Percentiles rank a stretch among this genome's conserved stretches.
phyloP scores from a whole-genome alignment of 2,888 invertebrate species.

The Drosophila lutescens region DNA sequence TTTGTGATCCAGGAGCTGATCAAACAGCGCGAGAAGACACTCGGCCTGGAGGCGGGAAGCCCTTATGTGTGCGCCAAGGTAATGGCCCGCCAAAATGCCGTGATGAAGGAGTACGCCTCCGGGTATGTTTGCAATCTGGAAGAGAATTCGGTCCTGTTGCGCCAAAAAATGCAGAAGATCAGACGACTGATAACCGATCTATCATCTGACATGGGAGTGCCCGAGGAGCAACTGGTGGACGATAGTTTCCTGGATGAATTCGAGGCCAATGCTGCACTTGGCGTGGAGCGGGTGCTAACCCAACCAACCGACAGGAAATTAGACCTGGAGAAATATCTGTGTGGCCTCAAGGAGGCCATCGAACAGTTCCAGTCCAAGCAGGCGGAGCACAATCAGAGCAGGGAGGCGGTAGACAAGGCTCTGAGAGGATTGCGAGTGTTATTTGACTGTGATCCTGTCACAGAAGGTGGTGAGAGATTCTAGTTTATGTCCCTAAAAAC shows the following conservation, averaged over 20 bases:
- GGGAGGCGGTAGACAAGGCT: constrained; percentile 66
- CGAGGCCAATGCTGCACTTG: constrained; percentile 56
- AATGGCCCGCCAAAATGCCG: constrained; percentile 65
- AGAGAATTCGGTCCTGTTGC: constrained; percentile 50
- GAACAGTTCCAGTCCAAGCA: constrained; percentile 76
- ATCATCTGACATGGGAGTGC: constrained; percentile 46
- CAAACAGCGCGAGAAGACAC: constrained; percentile 75
- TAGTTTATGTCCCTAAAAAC: not conserved
- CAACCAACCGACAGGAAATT: constrained; percentile 28
- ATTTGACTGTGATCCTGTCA: constrained; percentile 21
- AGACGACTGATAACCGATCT: constrained; percentile 52
- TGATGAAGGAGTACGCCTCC: constrained; percentile 78
- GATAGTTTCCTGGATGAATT: constrained; percentile 65
- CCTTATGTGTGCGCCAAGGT: constrained; percentile 51
- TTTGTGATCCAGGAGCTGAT: constrained; percentile 80
- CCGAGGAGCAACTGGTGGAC: constrained; percentile 48
- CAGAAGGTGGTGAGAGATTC: constrained; percentile 22
- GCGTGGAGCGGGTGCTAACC: constrained; percentile 51
- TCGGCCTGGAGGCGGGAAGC: constrained; percentile 46
- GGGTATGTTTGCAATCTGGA: constrained; percentile 72
- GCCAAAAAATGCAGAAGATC: constrained; percentile 57
- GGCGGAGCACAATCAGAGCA: constrained; percentile 66
- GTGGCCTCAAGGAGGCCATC: constrained; percentile 67
- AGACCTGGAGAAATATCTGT: constrained; percentile 59
- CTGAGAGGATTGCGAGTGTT: constrained; percentile 54